phyloP scores from a whole-genome alignment of 2,797 vertebrate genomes.

The Heliangelus exortis region DNA sequence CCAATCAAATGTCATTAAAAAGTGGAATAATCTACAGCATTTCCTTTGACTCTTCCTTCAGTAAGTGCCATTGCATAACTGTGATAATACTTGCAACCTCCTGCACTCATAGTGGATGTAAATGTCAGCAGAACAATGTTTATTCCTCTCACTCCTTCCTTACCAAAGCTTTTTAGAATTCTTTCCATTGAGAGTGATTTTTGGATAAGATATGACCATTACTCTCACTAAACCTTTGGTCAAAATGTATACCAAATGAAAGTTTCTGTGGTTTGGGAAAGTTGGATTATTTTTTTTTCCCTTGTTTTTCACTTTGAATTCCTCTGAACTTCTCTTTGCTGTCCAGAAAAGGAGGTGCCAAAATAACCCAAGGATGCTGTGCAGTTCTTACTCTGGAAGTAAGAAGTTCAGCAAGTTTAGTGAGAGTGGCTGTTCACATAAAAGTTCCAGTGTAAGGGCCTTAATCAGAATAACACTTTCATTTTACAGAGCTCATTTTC shows the following conservation, averaged over 20 bases:
- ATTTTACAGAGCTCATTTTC: background rate
- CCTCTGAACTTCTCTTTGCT: background rate
- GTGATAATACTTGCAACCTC: background rate
- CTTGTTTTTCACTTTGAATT: slow-evolving; percentile 20
- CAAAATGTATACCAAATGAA: slow-evolving; percentile 20
- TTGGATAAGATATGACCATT: background rate
- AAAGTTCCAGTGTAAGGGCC: background rate
- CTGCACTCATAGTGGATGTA: background rate
- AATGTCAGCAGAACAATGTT: background rate
- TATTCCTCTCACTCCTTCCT: background rate
- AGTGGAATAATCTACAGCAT: background rate
- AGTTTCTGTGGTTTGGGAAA: slow-evolving; percentile 45
- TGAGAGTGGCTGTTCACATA: background rate
- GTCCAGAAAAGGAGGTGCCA: slow-evolving; percentile 27
- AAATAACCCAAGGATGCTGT: slow-evolving; percentile 3
- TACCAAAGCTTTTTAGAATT: background rate
- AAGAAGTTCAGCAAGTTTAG: background rate
- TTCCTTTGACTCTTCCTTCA: background rate
- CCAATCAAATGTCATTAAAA: background rate
- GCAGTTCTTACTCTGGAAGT: background rate
- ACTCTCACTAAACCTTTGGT: background rate
- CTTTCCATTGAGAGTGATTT: background rate
- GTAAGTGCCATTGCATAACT: background rate
- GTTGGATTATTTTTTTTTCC: background rate
- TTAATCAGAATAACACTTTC: background rate